Evolutionary conservation across 2,888 invertebrate species (phyloP).

Genomic region (Podabrus alpinus): DNA sequence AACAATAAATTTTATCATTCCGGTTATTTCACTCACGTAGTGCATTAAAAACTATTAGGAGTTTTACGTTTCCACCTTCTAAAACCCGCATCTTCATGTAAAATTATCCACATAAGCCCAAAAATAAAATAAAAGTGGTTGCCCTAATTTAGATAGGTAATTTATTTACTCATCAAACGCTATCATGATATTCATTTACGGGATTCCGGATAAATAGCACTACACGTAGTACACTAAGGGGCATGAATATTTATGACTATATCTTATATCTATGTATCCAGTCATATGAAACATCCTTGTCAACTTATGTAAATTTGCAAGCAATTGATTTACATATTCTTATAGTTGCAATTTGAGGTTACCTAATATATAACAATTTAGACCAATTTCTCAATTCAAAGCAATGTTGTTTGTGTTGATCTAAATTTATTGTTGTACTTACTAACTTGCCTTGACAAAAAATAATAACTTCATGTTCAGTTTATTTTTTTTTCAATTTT

Average conservation of each 20-base stretch:
- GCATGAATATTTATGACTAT: slow-evolving; percentile 15
- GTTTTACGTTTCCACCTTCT: background rate
- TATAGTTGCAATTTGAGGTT: slow-evolving; percentile 7
- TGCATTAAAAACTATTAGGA: background rate
- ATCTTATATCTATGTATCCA: background rate
- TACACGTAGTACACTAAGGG: background rate
- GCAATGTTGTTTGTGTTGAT: slow-evolving; percentile 6
- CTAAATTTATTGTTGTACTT: background rate
- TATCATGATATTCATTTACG: background rate
- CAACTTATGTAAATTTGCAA: slow-evolving; percentile 13
- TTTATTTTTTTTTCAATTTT: background rate
- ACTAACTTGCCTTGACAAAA: background rate
- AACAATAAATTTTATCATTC: background rate
- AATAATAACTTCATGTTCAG: background rate
- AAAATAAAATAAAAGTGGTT: background rate
- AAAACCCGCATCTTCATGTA: background rate
- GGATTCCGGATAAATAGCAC: background rate
- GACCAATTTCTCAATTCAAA: slow-evolving; percentile 14
- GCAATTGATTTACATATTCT: slow-evolving; percentile 14
- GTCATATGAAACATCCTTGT: slow-evolving; percentile 10
- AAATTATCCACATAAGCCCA: background rate
- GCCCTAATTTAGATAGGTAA: background rate
- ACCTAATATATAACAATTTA: slow-evolving; percentile 14
- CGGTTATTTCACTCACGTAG: background rate
- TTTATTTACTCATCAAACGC: background rate